Base-by-base conservation (phyloP, 1,140 invertebrate genomes). In the Heliconius melpomene region DNA sequence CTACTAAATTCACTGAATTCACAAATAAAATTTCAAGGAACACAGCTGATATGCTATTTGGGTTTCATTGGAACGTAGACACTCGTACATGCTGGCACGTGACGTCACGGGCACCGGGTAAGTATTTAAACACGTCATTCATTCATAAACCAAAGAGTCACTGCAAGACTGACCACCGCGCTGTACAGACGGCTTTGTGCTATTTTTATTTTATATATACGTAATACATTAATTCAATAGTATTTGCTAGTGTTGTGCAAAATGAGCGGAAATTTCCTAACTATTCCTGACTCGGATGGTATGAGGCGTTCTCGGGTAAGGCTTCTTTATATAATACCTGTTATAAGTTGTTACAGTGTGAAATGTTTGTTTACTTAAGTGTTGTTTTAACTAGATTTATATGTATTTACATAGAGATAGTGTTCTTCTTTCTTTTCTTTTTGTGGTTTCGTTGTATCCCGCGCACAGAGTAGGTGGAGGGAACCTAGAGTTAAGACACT, bases 261-360 rank as follows among this genome's bases (percentile, higher is more conserved):
- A 83, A 94, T 94, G 93, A 94, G 93, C 87, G 93, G 93, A 72
- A 94, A 94, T 81, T 94, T 94, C 78, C 86, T 94, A 8, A 94
- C 91, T 20, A 93, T 94, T 77, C 93, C 93, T 16, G 89, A 88
- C 57, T 90, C 92, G 32, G 89, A 91, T 57, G 82, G 87, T 8
- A 93, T 93, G 54, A 85, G 88, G 36, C 85, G 93, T 74, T 91
- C 91, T 52, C 84, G 93, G 89, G 93, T 94, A 93, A 93, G 91
- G 84, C 81, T 90, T 90, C 83, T 74, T 85, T 85, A 75, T 66
- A n/a, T 79, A 74, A 66, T 60, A 20, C 26, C 11, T 38, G 71
- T 72, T 20, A 18, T 72, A n/a, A 9, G 11, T 36, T 23, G 54
- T 57, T 52, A 18, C n/a, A 57, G 54, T 57, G 8, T 57, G 54